Evolutionary conservation across 1,140 invertebrate species (phyloP), one percentile per base, ranked within the genome.

Genomic region (Trichonephila inaurata): DNA sequence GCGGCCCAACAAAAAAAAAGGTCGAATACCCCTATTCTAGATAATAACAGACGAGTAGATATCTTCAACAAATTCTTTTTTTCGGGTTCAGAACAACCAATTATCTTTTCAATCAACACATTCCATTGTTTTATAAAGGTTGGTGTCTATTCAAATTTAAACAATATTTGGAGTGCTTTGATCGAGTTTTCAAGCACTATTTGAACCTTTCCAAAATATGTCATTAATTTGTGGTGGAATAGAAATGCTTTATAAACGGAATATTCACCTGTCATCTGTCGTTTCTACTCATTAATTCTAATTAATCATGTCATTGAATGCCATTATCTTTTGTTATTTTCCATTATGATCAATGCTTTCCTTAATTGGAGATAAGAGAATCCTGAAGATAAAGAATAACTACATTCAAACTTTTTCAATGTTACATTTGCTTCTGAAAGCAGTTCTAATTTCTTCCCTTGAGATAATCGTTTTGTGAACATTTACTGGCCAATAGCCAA

Each of bases 201-300:
- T 28, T 28, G 33, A 77, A 77, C 33, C 72, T 77, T 19, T 33
- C 28, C 72, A 33, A 33, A 28, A 40, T 33, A 14, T 77, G 12
- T 33, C 72, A 77, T 77, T 77, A 77, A 77, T 77, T 77, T 77
- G 33, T 77, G 72, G 28, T 51, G 28, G 24, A 33, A 77, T 33
- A 33, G 72, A 77, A 77, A 33, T 33, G 72, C 28, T 40, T 69
- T 28, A 12, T 24, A 21, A 69, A 24, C 66, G 24, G 24, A 40
- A 28, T 77, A 77, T 77, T 77, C 72, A 77, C 72, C 72, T 77
- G 72, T 77, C 72, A 77, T 28, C 24, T 77, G 72, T 77, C 72
- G 4, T 77, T 77, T 77, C 14, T 28, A 77, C 72, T 77, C 72
- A 77, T 77, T 77, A 77, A 77, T 77, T 77, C 33, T 77, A 77